Base-by-base conservation (phyloP, 2,113 vertebrate genomes). In the Heterotis niloticus region DNA sequence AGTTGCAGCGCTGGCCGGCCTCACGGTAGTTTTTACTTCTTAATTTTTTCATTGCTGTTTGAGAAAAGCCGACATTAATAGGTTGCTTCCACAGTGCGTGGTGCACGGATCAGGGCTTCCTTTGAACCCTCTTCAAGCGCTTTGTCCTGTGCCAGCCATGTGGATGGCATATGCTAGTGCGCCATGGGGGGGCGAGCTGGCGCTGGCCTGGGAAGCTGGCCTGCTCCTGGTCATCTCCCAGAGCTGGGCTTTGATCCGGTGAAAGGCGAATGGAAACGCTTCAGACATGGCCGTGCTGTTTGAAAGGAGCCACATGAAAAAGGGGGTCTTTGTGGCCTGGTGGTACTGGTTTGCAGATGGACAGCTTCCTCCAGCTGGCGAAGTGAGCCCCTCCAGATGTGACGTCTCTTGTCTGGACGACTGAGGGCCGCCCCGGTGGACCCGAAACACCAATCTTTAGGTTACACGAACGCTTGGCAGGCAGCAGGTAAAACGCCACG, bases 91-190 rank as follows among this genome's bases (percentile, higher is more conserved):
- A 90, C 85, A 79, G 89, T 88, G 87, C 85, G 87, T 86, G 83
- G 85, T 87, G 79, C 85, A 82, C 86, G 85, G 75, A 67, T 82
- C 72, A 81, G 86, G 83, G 75, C 78, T 81, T 86, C 29, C 86
- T 91, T 92, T 92, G 91, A 92, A 93, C 89, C 77, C 44, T 87
- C 91, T 92, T 92, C 92, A 93, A 91, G 85, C 83, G 90, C 93
- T 93, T 93, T 92, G 92, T 92, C 92, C 90, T 84, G 80, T 94
- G 92, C 91, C 91, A 93, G 90, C 93, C 94, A 95, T 94, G 94
- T 96, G 95, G 88, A 91, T 91, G 92, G 91, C 94, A 94, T 93
- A 94, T 96, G 94, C 88, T 91, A 88, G 90, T 88, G 86, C 86
- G 87, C 83, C 85, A 85, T 83, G 80, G 80, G 82, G 71, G 85